phyloP scores from a whole-genome alignment of 2,888 invertebrate genomes.

The Drosophila helvetica region DNA sequence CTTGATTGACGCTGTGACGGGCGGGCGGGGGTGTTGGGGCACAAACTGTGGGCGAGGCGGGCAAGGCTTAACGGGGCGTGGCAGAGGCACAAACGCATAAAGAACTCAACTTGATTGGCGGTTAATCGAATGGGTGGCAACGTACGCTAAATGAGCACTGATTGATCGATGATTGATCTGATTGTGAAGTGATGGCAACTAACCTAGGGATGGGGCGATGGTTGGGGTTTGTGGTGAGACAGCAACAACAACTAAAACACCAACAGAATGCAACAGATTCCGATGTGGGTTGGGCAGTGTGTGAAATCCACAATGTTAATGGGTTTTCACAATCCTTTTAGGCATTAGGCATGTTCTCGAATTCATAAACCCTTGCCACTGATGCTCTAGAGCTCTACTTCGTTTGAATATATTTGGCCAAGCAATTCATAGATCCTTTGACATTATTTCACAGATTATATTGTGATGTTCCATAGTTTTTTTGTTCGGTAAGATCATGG shows the following conservation, averaged over 20 bases:
- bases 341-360: too few relatives aligned
- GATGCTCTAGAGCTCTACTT: too few relatives aligned
- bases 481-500: not conserved
- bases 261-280: conserved; percentile 32
- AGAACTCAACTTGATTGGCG: conserved; percentile 48
- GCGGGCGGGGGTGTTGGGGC: too few relatives aligned
- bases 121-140: conserved; percentile 49
- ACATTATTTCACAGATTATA: not conserved
- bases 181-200: conserved; percentile 48
- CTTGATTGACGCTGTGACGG: conserved; percentile 8
- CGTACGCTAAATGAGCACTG: conserved; percentile 61
- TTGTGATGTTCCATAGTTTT: not conserved
- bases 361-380: too few relatives aligned
- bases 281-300: not conserved
- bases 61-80: conserved; percentile 29
- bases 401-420: too few relatives aligned
- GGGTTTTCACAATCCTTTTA: not conserved
- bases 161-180: conserved; percentile 61
- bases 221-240: not conserved
- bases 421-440: too few relatives aligned
- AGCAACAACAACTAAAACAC: not conserved
- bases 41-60: conserved; percentile 40
- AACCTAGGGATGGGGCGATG: conserved; percentile 14
- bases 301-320: not conserved
- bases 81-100: conserved; percentile 31